Percentiles rank a stretch among this genome's conserved stretches.
These are phyloP conservation scores for Cryptomyrus ogoouensis DNA, from an alignment of 2,113 vertebrate genomes.

Conservation along the genomic window DNA sequence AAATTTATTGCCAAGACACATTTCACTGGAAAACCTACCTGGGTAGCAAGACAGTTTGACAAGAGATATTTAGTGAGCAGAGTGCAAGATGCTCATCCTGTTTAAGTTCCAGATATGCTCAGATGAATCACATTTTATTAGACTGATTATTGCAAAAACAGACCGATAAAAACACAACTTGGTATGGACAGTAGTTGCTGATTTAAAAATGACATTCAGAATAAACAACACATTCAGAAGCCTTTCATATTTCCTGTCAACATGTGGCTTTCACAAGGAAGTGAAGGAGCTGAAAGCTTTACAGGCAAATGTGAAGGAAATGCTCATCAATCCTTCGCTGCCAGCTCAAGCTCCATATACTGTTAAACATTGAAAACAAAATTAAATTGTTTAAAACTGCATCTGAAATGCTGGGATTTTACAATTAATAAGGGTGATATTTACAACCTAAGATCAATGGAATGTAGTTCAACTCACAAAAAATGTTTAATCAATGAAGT, in stretches of 20 bases:
- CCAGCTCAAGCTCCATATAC: neutral
- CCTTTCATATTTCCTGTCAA: neutral
- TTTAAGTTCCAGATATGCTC: neutral
- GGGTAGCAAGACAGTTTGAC: neutral
- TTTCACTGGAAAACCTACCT: neutral
- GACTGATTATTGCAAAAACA: neutral
- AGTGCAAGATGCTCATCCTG: neutral
- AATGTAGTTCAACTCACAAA: neutral
- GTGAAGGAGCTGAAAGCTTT: neutral
- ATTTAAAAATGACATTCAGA: neutral
- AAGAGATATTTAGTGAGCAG: neutral
- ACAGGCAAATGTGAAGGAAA: neutral
- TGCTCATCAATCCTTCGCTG: neutral
- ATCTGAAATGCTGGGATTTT: neutral
- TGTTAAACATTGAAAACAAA: neutral
- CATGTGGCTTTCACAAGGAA: neutral
- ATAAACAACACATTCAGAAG: neutral
- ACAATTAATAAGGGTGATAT: neutral
- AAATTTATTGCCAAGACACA: neutral
- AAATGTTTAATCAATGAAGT: neutral
- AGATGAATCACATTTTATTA: neutral
- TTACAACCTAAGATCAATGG: neutral
- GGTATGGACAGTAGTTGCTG: neutral
- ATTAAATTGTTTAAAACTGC: neutral
- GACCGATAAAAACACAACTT: neutral